These are phyloP conservation scores for Coracias cyanogaster DNA, from an alignment of 2,797 vertebrate species.

Conservation along the genomic window DNA sequence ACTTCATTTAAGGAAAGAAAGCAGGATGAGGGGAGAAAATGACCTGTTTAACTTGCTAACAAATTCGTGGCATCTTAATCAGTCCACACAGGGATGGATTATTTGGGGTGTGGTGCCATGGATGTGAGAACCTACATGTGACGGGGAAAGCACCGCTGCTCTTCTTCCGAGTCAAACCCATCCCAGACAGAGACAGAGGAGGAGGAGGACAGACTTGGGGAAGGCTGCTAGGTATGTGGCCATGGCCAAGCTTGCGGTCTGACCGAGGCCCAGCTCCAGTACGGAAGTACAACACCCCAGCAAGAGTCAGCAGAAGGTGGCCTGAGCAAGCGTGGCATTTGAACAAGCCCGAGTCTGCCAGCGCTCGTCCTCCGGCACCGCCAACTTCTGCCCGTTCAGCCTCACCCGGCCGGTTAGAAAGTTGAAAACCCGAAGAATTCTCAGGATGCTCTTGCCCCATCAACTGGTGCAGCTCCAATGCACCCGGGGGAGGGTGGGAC, in stretches of 20 bases:
- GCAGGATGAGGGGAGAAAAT: not conserved
- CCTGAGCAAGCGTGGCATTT: conserved; percentile 6
- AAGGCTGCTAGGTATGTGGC: not conserved
- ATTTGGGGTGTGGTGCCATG: not conserved
- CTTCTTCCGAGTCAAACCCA: not conserved
- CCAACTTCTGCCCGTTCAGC: not conserved
- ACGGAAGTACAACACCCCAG: conserved; percentile 15
- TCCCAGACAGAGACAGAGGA: not conserved
- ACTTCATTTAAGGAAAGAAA: not conserved
- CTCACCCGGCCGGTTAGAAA: not conserved
- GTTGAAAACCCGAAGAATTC: not conserved
- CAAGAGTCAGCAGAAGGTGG: conserved; percentile 12
- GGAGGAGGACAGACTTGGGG: not conserved
- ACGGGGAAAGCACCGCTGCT: not conserved
- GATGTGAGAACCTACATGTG: not conserved
- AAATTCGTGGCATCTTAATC: not conserved
- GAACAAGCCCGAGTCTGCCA: not conserved
- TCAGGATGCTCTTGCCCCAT: not conserved
- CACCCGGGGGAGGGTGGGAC: not conserved
- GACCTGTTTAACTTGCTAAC: not conserved
- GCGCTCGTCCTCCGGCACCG: not conserved
- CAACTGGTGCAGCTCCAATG: not conserved
- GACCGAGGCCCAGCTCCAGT: not conserved
- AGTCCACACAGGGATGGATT: not conserved
- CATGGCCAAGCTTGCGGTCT: not conserved